Evolutionary conservation across 1,140 invertebrate genomes (phyloP), one percentile per base, ranked within the genome.

Genomic region (Nasonia vitripennis): DNA sequence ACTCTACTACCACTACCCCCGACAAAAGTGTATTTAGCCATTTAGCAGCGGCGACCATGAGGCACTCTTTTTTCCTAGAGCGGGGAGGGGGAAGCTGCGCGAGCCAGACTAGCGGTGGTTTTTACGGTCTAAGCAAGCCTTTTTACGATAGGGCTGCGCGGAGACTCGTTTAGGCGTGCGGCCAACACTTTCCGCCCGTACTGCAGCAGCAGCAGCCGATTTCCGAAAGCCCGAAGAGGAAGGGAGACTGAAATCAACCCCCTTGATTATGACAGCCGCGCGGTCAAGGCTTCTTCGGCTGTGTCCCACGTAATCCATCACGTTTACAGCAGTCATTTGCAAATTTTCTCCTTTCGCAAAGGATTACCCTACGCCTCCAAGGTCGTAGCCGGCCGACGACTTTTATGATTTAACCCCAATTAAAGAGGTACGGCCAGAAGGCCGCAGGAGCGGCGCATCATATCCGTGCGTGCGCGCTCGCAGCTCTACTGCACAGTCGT

Each of bases 401-500:
- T 89, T 91, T 91, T 90, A 90, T 82, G 90, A 90, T 91, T 92
- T 92, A 91, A 91, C 90, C 91, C 91, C 90, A 92, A 92, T 92
- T 92, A 89, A 91, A 91, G 91, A 92, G 90, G 91, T 91, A 91
- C 83, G 67, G 73, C 86, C 20, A 20, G 86, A 85, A 84, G 87
- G 79, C 81, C 81, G 84, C 78, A 45, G 41, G 9, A 45, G 7
- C 73, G 81, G 17, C 73, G 71, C 55, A 83, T 62, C 71, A 62
- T 77, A 31, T 10, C 81, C 84, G 86, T 55, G 78, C 84, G 48
- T 86, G 79, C 31, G 55, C 34, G 34, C 34, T 37, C 34, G 34
- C 34, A 37, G 3, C 34, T 6, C 34, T 4, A 37, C 34, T 37
- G 34, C 5, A 37, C 87, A 45, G 6, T n/a, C 71, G 51, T 86